Percentiles rank a stretch among this genome's conserved stretches.
These are phyloP conservation scores for Leptopilina myrica DNA, from an alignment of 2,888 invertebrate species.

Conservation along the genomic window DNA sequence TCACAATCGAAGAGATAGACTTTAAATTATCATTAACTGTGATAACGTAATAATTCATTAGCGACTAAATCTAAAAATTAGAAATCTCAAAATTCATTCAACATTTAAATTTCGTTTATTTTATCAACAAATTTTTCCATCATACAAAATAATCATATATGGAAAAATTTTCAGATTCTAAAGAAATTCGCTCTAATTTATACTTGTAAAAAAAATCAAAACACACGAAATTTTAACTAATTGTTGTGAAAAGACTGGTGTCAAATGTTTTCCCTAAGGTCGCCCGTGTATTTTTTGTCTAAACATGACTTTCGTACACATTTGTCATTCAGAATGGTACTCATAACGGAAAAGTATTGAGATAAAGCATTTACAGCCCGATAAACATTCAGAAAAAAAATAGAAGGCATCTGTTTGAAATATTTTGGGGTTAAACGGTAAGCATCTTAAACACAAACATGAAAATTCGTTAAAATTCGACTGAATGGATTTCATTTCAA, in stretches of 20 bases:
- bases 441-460: neutral
- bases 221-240: constrained; percentile 45
- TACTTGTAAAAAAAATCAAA: constrained; percentile 45
- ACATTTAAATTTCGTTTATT: neutral
- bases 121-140: no score
- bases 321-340: constrained; percentile 29
- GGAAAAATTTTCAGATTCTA: neutral
- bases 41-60: neutral
- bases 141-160: neutral
- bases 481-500: neutral
- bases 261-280: neutral
- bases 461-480: neutral
- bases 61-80: no score
- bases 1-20: neutral
- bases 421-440: constrained; percentile 17
- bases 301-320: neutral
- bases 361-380: constrained; percentile 14
- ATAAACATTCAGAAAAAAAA: neutral
- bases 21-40: neutral
- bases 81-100: neutral
- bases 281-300: neutral
- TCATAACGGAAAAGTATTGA: constrained; percentile 19
- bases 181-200: neutral
- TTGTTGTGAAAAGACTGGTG: neutral
- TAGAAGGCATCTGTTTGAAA: constrained; percentile 1